A percentile compares a stretch with the other conserved stretches of the same genome.
Conservation (phyloP, 92 coral and sea anemone genomes). For the Epizoanthus illoricatus region DNA sequence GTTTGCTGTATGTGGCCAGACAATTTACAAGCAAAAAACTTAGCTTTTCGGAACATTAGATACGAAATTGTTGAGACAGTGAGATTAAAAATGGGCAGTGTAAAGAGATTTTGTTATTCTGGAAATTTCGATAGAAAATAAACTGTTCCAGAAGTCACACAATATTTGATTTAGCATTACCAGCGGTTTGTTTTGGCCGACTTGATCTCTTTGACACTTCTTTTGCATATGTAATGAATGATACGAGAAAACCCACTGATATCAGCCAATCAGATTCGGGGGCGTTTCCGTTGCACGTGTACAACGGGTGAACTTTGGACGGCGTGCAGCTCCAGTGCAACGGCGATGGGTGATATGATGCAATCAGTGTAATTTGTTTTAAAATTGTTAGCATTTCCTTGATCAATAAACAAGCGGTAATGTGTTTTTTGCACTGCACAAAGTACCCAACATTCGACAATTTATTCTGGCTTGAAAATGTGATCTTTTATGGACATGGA, state of each 20-base stretch:
- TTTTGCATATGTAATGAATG: neutral
- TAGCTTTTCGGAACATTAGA: neutral
- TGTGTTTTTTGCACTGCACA: neutral
- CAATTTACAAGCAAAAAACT: neutral
- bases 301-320: conserved; percentile 26
- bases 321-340: neutral
- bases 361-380: neutral
- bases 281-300: conserved; percentile 28
- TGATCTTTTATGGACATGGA: too few relatives aligned
- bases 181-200: too few relatives aligned
- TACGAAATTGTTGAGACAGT: neutral
- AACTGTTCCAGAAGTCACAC: neutral
- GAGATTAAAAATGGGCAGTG: neutral
- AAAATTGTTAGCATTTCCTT: neutral
- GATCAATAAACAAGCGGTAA: neutral
- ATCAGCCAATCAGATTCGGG: conserved; percentile 29
- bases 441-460: neutral
- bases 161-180: neutral
- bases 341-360: neutral
- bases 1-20: too few relatives aligned
- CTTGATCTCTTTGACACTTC: too few relatives aligned
- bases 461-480: too few relatives aligned
- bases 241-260: conserved; percentile 30
- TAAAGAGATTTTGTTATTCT: neutral
- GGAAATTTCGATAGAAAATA: neutral